Percentiles rank a stretch among this genome's conserved stretches.
Conservation (phyloP, 53 echinoderm and acorn worm genomes). For the Astropecten irregularis region DNA sequence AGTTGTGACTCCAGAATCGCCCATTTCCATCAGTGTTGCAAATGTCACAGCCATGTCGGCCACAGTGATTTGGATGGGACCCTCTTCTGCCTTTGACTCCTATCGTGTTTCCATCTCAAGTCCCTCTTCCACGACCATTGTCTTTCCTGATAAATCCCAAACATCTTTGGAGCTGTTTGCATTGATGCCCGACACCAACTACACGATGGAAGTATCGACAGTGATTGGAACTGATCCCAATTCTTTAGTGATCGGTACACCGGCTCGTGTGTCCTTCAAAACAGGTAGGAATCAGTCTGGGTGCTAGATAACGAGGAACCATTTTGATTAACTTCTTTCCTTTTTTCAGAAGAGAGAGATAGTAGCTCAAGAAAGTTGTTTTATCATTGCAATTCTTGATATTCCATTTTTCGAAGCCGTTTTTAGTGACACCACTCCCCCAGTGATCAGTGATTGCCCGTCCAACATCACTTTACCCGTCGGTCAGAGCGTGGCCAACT, state of each 20-base stretch:
- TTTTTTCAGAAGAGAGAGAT: too few relatives aligned
- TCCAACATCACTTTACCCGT: slow-evolving; percentile 40
- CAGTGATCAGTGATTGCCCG: slow-evolving; percentile 57
- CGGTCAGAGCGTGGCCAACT: slow-evolving; percentile 18
- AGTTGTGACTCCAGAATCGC: neutral
- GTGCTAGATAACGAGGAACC: too few relatives aligned
- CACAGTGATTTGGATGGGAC: neutral
- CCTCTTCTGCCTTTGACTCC: neutral
- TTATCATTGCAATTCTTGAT: too few relatives aligned
- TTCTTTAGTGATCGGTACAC: neutral
- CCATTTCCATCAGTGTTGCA: neutral
- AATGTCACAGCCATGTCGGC: slow-evolving; percentile 6
- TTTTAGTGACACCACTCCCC: slow-evolving; percentile 53
- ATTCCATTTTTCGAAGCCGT: too few relatives aligned
- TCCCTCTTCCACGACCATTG: neutral
- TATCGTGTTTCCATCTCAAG: neutral
- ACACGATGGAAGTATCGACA: slow-evolving; percentile 10
- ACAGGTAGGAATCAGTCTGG: too few relatives aligned
- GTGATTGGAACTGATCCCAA: neutral
- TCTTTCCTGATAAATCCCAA: neutral
- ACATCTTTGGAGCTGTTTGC: neutral
- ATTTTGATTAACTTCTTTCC: too few relatives aligned
- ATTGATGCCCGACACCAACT: slow-evolving; percentile 1
- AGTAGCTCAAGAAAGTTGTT: too few relatives aligned
- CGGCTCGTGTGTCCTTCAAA: neutral